phyloP scores from a whole-genome alignment of 2,888 invertebrate species.

The Maniola hyperantus region DNA sequence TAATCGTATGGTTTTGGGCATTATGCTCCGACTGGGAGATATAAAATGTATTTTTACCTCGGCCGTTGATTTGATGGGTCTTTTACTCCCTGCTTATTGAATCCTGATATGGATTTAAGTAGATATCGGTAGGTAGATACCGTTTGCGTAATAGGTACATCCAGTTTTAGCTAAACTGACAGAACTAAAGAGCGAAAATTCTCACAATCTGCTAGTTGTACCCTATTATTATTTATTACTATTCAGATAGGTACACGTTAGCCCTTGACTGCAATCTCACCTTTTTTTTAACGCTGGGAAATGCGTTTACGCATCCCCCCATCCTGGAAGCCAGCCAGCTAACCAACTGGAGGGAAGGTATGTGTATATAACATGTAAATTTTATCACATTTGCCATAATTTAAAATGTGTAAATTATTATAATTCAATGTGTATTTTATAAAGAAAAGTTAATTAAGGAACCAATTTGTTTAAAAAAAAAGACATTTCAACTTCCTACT shows the following conservation, averaged over 20 bases:
- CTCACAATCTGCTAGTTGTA: too few relatives aligned
- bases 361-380: too few relatives aligned
- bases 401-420: too few relatives aligned
- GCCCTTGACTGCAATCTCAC: too few relatives aligned
- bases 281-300: too few relatives aligned
- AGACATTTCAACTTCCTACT: constrained; percentile 11
- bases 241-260: too few relatives aligned
- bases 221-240: too few relatives aligned
- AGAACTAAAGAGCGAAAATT: background rate
- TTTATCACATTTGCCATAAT: too few relatives aligned
- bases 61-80: constrained; percentile 22
- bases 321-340: too few relatives aligned
- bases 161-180: background rate
- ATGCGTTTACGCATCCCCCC: too few relatives aligned
- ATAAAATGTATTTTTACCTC: constrained; percentile 24
- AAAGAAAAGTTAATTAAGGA: background rate
- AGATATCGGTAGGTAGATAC: background rate
- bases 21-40: constrained; percentile 25
- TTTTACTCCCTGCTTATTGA: constrained; percentile 18
- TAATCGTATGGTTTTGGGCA: constrained; percentile 28
- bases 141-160: background rate
- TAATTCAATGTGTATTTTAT: background rate
- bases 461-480: background rate
- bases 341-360: too few relatives aligned
- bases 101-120: background rate